Conservation (phyloP, 2,113 vertebrate species). For the Chionomys nivalis region DNA sequence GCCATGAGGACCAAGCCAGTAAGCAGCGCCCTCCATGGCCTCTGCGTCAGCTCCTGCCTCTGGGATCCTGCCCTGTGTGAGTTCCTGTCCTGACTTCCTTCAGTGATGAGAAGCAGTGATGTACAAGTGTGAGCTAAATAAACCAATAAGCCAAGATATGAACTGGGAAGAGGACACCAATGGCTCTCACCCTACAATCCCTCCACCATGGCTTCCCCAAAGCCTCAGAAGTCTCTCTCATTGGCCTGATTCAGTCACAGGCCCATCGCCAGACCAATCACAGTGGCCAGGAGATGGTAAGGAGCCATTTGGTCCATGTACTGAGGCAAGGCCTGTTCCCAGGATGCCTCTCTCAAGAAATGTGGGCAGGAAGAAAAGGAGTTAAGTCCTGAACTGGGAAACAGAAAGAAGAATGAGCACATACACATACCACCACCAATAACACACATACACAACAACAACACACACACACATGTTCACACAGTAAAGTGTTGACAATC, state of each 20-base stretch:
- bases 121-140: not conserved
- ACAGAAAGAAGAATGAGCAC: not conserved
- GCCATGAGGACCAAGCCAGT: not conserved
- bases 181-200: no score
- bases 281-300: not conserved
- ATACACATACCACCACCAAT: not conserved
- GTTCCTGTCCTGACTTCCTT: not conserved
- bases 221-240: not conserved
- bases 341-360: no score
- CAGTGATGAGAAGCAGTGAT: not conserved
- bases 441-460: not conserved
- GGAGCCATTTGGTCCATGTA: not conserved
- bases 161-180: no score
- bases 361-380: not conserved
- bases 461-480: not conserved
- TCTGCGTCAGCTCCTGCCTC: not conserved
- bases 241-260: not conserved
- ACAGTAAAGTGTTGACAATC: not conserved
- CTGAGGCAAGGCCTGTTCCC: not conserved
- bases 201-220: fast-evolving
- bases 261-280: not conserved
- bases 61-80: not conserved
- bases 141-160: not conserved
- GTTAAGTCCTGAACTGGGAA: not conserved
- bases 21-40: not conserved